Base-by-base conservation (phyloP, 2,888 invertebrate species). In the Drosophila affinis region DNA sequence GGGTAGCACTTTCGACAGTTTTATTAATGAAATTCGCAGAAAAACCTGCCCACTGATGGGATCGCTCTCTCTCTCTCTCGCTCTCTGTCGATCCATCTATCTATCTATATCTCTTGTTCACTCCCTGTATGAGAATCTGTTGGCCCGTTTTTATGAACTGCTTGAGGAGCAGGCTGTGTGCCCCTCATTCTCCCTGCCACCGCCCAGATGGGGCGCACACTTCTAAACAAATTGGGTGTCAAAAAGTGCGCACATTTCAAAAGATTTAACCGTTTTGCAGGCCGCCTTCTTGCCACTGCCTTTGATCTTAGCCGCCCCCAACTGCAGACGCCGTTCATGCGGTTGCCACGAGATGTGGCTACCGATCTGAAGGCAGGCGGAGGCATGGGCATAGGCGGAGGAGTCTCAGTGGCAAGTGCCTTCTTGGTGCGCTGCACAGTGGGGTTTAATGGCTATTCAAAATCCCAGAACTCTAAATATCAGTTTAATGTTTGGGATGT, bases 171-270 rank as follows among this genome's bases (percentile, higher is more conserved):
- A 21, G 24, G 49, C 52, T 54, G 57, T 49, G 44, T 46, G 39
- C 10, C 44, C 45, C 21, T 17, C 44, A 21, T 29, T 29, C 7
- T 29, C 29, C 29, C 12, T 18, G 17, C 44, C 44, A 17, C 24
- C 49, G 29, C 34, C 12, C 47, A 21, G 29, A 56, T 62, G 61
- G 51, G 65, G 76, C 68, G 76, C 78, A 73, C 81, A 80, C 83
- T 82, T 87, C 88, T 89, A 84, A 89, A 87, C 89, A 89, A 89
- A 89, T 89, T 89, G 89, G 87, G 89, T 89, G 88, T 87, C 88
- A 89, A 89, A 89, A 89, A 89, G 87, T 88, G 84, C 84, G 86
- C 82, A 86, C 83, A 84, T 87, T 86, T 89, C 84, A 88, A 88
- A 88, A 89, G 89, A 89, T 77, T 89, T 85, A 81, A 85, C 87